A percentile compares a stretch with the other conserved stretches of the same genome.
These are phyloP conservation scores for Corella eumyota DNA, from an alignment of 23 tunicate genomes.

Conservation along the genomic window DNA sequence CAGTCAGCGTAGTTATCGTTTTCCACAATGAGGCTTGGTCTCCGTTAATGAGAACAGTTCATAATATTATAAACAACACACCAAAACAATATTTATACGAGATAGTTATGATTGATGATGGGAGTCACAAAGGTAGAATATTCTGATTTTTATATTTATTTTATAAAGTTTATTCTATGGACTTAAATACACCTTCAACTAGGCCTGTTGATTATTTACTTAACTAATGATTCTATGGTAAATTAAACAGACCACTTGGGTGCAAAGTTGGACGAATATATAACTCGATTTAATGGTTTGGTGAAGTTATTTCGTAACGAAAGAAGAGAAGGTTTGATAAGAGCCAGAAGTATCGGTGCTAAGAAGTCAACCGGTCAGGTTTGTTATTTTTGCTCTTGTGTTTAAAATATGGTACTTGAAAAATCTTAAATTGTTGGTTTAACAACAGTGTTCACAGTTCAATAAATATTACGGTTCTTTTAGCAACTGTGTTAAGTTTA, in stretches of 20 bases:
- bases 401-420: no score
- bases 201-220: no score
- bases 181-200: no score
- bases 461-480: background rate
- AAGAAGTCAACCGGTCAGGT: constrained; percentile 89
- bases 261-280: constrained; percentile 51
- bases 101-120: constrained; percentile 95
- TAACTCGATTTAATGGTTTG: constrained; percentile 70
- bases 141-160: no score
- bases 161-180: background rate
- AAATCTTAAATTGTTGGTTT: no score
- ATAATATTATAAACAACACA: constrained; percentile 84
- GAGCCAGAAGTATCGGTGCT: constrained; percentile 97
- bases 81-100: constrained; percentile 85
- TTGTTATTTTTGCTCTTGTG: constrained; percentile 3
- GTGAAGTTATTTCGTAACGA: constrained; percentile 81
- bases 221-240: background rate
- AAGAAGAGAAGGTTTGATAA: constrained; percentile 87
- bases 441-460: background rate
- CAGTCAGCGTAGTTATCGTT: constrained; percentile 77
- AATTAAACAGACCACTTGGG: constrained; percentile 49
- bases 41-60: constrained; percentile 88
- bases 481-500: background rate
- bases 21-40: constrained; percentile 98
- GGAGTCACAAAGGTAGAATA: constrained; percentile 90